A percentile compares a stretch with the other conserved stretches of the same genome.
These are phyloP conservation scores for Sebastes diaconus DNA, from an alignment of 2,797 vertebrate genomes.

Conservation along the genomic window DNA sequence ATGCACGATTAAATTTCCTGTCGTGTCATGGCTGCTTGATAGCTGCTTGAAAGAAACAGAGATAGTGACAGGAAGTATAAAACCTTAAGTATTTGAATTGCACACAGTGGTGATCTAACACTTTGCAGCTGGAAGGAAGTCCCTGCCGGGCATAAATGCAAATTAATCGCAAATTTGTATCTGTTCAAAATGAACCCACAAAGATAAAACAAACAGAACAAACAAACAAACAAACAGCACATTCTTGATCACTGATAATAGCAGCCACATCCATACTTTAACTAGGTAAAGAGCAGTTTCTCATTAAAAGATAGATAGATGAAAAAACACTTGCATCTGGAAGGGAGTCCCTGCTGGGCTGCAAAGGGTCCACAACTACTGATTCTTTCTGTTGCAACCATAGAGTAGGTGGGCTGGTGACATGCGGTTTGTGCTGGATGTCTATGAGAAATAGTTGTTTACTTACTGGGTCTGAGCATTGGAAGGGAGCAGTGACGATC, in stretches of 20 bases:
- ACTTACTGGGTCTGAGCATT: slow-evolving; percentile 93
- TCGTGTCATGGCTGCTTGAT: background rate
- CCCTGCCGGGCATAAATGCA: background rate
- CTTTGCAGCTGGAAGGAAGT: background rate
- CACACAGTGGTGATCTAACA: background rate
- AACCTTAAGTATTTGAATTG: background rate
- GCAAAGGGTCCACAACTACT: background rate
- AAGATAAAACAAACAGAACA: too few relatives aligned
- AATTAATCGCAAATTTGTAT: too few relatives aligned
- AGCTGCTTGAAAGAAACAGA: background rate
- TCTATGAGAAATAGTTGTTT: background rate
- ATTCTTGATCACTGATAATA: too few relatives aligned
- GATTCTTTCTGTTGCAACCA: background rate
- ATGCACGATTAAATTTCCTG: background rate
- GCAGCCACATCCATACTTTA: too few relatives aligned
- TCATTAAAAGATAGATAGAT: too few relatives aligned
- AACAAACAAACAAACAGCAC: too few relatives aligned
- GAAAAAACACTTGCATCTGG: background rate
- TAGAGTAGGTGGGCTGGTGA: background rate
- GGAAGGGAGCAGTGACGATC: slow-evolving; percentile 93
- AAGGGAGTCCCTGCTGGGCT: background rate
- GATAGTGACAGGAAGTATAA: background rate
- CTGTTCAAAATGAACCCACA: too few relatives aligned
- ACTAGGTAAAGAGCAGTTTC: too few relatives aligned
- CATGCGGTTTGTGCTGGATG: background rate